Conservation (phyloP, 1,140 invertebrate species). For the Mylabris phalerata region DNA sequence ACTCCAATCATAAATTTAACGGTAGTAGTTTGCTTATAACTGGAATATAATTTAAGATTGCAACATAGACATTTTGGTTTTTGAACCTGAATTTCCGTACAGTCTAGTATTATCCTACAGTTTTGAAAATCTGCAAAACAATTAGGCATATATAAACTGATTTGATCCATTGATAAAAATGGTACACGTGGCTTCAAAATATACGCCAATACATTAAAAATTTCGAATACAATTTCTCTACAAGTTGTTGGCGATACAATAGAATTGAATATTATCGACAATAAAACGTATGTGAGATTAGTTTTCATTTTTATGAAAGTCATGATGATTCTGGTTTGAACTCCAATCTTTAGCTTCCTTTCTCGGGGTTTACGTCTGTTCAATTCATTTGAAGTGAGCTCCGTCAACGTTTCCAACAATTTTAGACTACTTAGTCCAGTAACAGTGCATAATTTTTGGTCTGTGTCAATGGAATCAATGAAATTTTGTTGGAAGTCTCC, state of each 20-base stretch:
- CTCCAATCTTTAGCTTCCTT: neutral
- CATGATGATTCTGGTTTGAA: constrained; percentile 1
- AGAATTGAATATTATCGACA: neutral
- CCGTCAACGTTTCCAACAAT: neutral
- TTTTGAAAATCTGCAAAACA: constrained; percentile 14
- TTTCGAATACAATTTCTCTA: no score
- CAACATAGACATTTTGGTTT: constrained; percentile 3
- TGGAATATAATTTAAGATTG: constrained; percentile 2
- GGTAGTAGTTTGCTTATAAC: constrained; percentile 21
- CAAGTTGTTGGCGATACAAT: neutral
- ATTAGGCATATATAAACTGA: constrained; percentile 5
- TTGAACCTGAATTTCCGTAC: constrained; percentile 8
- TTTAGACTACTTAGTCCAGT: neutral
- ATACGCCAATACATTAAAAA: no score
- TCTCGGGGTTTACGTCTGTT: neutral
- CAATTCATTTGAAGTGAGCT: neutral
- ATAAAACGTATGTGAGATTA: constrained; percentile 3
- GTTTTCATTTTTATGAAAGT: constrained; percentile 13
- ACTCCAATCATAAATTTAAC: constrained; percentile 33
- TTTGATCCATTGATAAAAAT: neutral
- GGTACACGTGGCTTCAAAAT: no score
- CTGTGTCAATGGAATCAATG: neutral
- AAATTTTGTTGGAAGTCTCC: no score
- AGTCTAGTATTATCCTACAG: constrained; percentile 8
- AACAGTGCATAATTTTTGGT: neutral